These are phyloP conservation scores for Pitta sordida DNA, from an alignment of 2,113 vertebrate genomes.

Conservation along the genomic window DNA sequence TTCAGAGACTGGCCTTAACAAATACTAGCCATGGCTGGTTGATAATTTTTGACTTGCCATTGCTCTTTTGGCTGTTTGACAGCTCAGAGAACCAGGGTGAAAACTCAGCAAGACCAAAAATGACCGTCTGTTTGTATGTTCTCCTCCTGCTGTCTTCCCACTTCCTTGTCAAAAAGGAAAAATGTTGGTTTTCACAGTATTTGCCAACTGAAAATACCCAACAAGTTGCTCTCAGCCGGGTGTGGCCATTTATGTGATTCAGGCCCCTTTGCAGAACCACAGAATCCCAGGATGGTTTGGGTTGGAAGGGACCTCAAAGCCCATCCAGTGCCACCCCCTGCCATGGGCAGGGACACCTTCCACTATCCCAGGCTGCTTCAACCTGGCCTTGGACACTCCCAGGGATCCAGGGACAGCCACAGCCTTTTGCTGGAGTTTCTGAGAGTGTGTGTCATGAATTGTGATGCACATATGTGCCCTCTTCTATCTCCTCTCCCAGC, in stretches of 20 bases:
- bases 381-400: neutral
- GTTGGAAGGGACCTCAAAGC: neutral
- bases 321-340: neutral
- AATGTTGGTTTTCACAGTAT: neutral
- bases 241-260: neutral
- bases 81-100: neutral
- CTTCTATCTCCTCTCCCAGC: neutral
- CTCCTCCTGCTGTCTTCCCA: neutral
- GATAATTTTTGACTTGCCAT: neutral
- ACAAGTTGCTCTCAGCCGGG: neutral
- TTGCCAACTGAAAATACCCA: neutral
- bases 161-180: neutral
- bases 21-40: neutral
- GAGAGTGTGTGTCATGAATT: neutral
- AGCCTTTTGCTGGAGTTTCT: neutral
- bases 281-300: neutral
- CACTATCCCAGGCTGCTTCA: neutral
- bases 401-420: neutral
- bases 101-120: neutral
- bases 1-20: neutral
- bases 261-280: neutral
- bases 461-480: rapidly evolving
- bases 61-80: neutral
- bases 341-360: neutral
- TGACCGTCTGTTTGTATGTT: neutral